Percentiles rank a stretch among this genome's conserved stretches.
Evolutionary conservation across 1,140 invertebrate species (phyloP).

Genomic region (Dolichoris vasculosae): DNA sequence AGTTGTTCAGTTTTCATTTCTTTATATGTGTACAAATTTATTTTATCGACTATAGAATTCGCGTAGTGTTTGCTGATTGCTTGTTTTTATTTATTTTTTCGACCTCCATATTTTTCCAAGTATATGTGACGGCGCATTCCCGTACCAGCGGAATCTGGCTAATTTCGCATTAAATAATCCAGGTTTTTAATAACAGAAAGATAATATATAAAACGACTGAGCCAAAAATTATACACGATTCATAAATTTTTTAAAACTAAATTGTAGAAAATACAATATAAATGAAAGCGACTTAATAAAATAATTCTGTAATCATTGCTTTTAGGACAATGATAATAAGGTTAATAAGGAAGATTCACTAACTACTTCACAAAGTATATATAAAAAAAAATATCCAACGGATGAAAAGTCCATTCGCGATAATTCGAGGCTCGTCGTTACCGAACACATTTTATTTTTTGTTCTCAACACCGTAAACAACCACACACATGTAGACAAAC

Average conservation of each 20-base stretch:
- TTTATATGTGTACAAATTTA: constrained; percentile 49
- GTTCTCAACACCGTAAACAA: constrained; percentile 2
- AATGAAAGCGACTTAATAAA: no score
- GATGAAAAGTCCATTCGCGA: not conserved
- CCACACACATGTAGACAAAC: constrained; percentile 13
- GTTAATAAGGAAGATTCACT: not conserved
- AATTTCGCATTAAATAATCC: constrained; percentile 37
- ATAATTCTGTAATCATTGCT: no score
- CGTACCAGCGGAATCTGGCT: constrained; percentile 44
- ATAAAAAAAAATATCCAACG: not conserved
- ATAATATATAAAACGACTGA: constrained; percentile 22
- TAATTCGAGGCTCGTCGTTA: constrained; percentile 38
- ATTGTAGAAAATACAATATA: not conserved
- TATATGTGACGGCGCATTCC: constrained; percentile 20
- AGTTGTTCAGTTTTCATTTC: constrained; percentile 32
- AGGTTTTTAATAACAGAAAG: not conserved
- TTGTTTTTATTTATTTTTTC: constrained; percentile 33
- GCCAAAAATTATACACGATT: constrained; percentile 23
- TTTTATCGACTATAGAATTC: constrained; percentile 15
- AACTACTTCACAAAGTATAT: not conserved
- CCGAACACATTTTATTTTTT: constrained; percentile 9
- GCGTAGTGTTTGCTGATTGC: constrained; percentile 30
- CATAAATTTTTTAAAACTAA: not conserved
- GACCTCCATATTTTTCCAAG: constrained; percentile 18
- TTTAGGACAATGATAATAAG: not conserved